These are phyloP conservation scores for Hypolimnas misippus DNA, from an alignment of 2,888 invertebrate genomes.

Conservation along the genomic window DNA sequence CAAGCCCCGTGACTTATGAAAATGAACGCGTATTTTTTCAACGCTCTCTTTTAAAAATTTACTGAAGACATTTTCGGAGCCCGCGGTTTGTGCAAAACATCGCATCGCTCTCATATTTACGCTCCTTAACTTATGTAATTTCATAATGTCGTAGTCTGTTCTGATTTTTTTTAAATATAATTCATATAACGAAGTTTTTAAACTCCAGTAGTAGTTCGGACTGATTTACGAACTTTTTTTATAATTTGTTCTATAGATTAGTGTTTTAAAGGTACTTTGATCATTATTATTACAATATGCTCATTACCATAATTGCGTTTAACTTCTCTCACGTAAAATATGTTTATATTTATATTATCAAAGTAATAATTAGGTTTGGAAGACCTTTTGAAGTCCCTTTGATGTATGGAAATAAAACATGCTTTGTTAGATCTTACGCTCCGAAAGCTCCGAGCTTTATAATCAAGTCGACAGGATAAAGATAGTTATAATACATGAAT, in stretches of 20 bases:
- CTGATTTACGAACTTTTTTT: not conserved
- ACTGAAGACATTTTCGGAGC: slow-evolving; percentile 69
- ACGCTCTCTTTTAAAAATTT: slow-evolving; percentile 59
- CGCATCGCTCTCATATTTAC: slow-evolving; percentile 59
- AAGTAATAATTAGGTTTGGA: slow-evolving; percentile 1
- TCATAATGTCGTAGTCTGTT: slow-evolving; percentile 43
- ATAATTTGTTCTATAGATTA: not conserved
- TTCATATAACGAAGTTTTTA: not conserved
- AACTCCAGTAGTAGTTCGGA: not conserved
- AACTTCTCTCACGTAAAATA: not conserved
- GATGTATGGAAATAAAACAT: slow-evolving; percentile 6
- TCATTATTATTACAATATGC: not conserved
- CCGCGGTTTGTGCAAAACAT: slow-evolving; percentile 64
- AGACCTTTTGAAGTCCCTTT: not conserved
- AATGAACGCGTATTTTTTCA: slow-evolving; percentile 64
- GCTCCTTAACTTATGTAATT: slow-evolving; percentile 56
- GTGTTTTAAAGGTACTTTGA: not conserved
- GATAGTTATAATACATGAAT: not conserved
- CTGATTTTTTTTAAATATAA: slow-evolving; percentile 32
- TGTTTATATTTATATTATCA: not conserved
- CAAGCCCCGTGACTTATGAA: slow-evolving; percentile 53
- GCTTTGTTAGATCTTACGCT: slow-evolving; percentile 7
- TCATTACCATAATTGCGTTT: not conserved
- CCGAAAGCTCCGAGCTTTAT: not conserved
- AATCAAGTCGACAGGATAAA: not conserved